Percentiles rank a stretch among this genome's conserved stretches.
phyloP scores from a whole-genome alignment of 2,888 invertebrate species.

The Bugulina stolonifera region DNA sequence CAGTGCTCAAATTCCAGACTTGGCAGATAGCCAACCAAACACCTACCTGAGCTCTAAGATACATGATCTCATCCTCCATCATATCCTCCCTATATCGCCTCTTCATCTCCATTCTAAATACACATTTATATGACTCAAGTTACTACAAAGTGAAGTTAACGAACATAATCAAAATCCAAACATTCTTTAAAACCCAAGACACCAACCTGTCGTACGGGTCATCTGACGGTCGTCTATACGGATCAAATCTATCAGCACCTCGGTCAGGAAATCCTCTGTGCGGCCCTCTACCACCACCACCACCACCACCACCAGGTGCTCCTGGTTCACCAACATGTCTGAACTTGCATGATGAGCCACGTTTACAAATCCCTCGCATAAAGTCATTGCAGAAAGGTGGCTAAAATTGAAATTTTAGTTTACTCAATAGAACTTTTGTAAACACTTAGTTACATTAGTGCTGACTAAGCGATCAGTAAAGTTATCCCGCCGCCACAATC shows the following conservation, averaged over 20 bases:
- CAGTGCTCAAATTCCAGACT: too few relatives aligned
- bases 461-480: too few relatives aligned
- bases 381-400: slow-evolving; percentile 23
- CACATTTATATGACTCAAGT: background rate
- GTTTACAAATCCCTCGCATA: background rate
- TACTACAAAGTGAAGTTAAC: too few relatives aligned
- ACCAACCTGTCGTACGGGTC: slow-evolving; percentile 14
- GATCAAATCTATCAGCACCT: background rate
- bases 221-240: background rate
- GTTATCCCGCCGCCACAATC: too few relatives aligned
- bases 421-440: too few relatives aligned
- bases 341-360: slow-evolving; percentile 1
- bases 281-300: background rate
- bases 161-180: too few relatives aligned
- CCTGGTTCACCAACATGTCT: slow-evolving; percentile 19
- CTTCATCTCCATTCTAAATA: slow-evolving; percentile 1
- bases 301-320: too few relatives aligned
- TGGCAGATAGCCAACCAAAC: background rate
- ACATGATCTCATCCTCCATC: slow-evolving; percentile 26
- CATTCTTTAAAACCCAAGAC: too few relatives aligned
- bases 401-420: too few relatives aligned
- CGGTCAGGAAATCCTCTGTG: too few relatives aligned
- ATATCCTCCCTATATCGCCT: slow-evolving; percentile 22
- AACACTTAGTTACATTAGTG: too few relatives aligned
- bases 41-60: slow-evolving; percentile 8